phyloP scores from a whole-genome alignment of 2,888 invertebrate species.

The Hetaerina titia region DNA sequence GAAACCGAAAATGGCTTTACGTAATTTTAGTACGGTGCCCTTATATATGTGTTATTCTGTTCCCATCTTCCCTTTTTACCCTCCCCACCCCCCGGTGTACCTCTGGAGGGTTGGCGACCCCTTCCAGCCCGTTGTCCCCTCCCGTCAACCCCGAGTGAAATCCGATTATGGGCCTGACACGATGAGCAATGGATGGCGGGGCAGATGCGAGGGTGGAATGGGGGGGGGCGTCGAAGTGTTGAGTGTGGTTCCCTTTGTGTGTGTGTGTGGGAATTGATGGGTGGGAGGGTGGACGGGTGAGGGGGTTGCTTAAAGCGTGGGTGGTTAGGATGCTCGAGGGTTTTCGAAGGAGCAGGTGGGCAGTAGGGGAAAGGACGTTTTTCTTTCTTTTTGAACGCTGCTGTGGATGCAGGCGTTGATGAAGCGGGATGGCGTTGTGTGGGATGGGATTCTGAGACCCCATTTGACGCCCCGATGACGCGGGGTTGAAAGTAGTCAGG shows the following conservation, averaged over 20 bases:
- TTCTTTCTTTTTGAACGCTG: neutral
- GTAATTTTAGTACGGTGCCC: no score
- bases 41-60: neutral
- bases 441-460: no score
- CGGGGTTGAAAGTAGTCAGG: no score
- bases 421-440: neutral
- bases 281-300: no score
- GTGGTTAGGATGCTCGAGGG: neutral
- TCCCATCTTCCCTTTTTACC: neutral
- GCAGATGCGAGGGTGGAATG: neutral
- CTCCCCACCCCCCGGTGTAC: neutral
- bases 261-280: no score
- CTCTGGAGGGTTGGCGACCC: neutral
- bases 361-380: neutral
- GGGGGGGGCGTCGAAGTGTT: neutral
- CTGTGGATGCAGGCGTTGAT: neutral
- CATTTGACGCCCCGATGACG: no score
- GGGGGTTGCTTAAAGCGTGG: neutral
- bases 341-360: slow-evolving; percentile 9
- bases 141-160: neutral
- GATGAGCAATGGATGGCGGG: neutral
- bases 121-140: neutral
- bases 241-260: neutral
- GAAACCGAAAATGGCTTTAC: no score
- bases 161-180: slow-evolving; percentile 13